Base-by-base conservation (phyloP, 2,888 invertebrate genomes). In the Steinernema hermaphroditum region DNA sequence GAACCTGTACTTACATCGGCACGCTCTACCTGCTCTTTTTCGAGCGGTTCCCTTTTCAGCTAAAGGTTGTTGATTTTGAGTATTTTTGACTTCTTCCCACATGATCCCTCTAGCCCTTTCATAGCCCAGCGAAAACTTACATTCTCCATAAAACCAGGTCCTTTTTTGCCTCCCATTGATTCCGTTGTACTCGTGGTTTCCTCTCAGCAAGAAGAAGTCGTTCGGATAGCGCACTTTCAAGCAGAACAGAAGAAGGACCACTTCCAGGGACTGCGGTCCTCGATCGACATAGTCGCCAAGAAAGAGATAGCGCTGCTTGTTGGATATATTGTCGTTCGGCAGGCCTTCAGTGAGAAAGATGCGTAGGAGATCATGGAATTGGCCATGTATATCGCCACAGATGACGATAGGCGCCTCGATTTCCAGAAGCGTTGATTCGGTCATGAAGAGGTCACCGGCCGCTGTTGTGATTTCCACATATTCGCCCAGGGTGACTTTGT, bases 281-380 rank as follows among this genome's bases (percentile, higher is more conserved):
- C 96, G 87, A 89, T 96, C 96, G 77, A 97, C 96, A 87, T 97
- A 97, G 89, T 97, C 96, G 50, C 96, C 96, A 85, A 96, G 91
- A 89, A 97, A 97, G 84, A 97, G 90, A 90, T 87, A 96, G 96
- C 88, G 96, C 96, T 43, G n/a, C n/a, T n/a, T 68, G 6, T 62
- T 70, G 29, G 74, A 71, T 16, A 72, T n/a, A n/a, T n/a, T n/a
- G n/a, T n/a, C 72, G 2, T 22, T 37, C 32, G 70, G 68, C n/a
- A n/a, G n/a, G n/a, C n/a, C n/a, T n/a, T n/a, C n/a, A 8, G 34
- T 43, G 8, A 4, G 41, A 32, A 76, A 69, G 69, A 75, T 72
- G 44, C 57, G 54, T n/a, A 68, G 90, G 83, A 97, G 90, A 89
- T 97, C 96, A 87, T 95, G 95, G 89, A 96, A 96, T 90, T 97